Evolutionary conservation across 1,140 invertebrate species (phyloP).

Genomic region (Medauroidea extradentata): DNA sequence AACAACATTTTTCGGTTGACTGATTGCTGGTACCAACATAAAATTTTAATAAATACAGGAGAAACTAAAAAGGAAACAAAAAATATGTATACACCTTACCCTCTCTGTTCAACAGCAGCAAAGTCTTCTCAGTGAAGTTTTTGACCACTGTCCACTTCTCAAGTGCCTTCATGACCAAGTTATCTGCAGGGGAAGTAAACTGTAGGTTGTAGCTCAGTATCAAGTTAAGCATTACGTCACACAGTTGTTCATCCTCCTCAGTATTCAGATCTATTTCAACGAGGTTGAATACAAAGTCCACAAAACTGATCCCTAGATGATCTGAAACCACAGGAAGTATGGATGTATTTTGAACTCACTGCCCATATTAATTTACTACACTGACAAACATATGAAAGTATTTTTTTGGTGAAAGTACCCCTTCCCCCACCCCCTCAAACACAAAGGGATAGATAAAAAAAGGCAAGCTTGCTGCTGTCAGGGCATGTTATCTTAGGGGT

Average conservation of each 20-base stretch:
- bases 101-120: constrained; percentile 83
- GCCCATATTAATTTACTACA: too few relatives aligned
- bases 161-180: constrained; percentile 71
- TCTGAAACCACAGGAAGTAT: constrained; percentile 51
- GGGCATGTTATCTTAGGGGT: too few relatives aligned
- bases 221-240: constrained; percentile 76
- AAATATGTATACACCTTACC: constrained; percentile 64
- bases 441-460: too few relatives aligned
- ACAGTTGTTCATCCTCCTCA: constrained; percentile 72
- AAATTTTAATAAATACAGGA: too few relatives aligned
- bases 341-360: too few relatives aligned
- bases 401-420: too few relatives aligned
- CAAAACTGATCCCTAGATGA: constrained; percentile 72
- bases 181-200: constrained; percentile 59
- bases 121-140: constrained; percentile 83
- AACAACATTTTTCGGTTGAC: too few relatives aligned
- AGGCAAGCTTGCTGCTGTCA: too few relatives aligned
- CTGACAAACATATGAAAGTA: too few relatives aligned
- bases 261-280: constrained; percentile 74
- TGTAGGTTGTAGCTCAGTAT: constrained; percentile 87
- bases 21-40: too few relatives aligned
- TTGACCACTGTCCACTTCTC: constrained; percentile 67
- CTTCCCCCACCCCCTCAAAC: too few relatives aligned
- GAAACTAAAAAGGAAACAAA: too few relatives aligned
- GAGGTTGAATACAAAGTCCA: constrained; percentile 70